Evolutionary conservation across 2,113 vertebrate genomes (phyloP), one percentile per base, ranked within the genome.

Genomic region (Myotis brandtii): DNA sequence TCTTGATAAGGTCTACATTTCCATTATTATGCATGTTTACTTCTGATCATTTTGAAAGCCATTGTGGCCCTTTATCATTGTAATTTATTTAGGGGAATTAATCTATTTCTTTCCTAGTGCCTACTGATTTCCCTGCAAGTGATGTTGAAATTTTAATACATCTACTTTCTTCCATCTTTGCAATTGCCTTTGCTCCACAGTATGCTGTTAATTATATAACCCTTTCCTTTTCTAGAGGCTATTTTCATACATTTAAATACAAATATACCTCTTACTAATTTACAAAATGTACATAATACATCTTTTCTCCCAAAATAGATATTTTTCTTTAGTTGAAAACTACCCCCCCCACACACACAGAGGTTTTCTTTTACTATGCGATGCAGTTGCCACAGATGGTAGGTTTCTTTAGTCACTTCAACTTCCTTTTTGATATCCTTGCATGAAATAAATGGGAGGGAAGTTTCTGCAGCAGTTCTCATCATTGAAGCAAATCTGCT

Each of bases 1-100:
- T 64, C 62, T 83, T 5, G 9, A 5, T 34, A 34, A 87, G 12
- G 25, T 76, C 34, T 66, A 46, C 30, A 21, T 86, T 79, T 83
- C 13, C 34, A 40, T 90, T 64, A 66, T 32, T 93, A 5, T 72
- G 17, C 18, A 48, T 90, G 46, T 46, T 91, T 91, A 25, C 3
- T 56, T 95, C 30, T 73, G 37, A 79, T 56, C 64, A 72, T 76
- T 92, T 84, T 50, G 56, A 89, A 94, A 89, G 17, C 76, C 54
- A 66, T 67, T 52, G 20, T 88, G 16, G 20, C 73, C 13, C 25
- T 82, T 93, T 43, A 66, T 69, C 34, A 67, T 9, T 56, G 3
- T 79, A 23, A 77, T 59, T 73, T 73, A 27, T n/a, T 79, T 56
- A 52, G n/a, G 67, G 11, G 52, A 46, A 52, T 79, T 23, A 56